A percentile compares a stretch with the other conserved stretches of the same genome.
phyloP scores from a whole-genome alignment of 53 echinoderm and acorn worm species.

The Stichopus horrens region DNA sequence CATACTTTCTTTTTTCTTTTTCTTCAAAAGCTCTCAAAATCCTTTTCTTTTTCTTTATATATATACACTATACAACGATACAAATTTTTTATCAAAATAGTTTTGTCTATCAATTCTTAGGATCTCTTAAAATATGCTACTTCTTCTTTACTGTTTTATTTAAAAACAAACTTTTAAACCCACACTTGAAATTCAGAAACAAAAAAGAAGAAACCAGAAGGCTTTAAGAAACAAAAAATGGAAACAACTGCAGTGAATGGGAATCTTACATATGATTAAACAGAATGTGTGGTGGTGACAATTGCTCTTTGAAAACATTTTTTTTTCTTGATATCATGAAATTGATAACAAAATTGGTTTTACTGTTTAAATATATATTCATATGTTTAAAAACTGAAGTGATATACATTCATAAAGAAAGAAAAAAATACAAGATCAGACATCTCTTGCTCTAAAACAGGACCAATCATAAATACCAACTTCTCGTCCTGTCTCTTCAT shows the following conservation, averaged over 20 bases:
- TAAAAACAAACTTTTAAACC: not conserved
- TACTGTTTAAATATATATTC: not conserved
- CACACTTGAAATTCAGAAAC: not conserved
- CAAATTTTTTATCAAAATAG: slow-evolving; percentile 37
- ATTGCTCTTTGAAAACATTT: not conserved
- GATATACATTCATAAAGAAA: not conserved
- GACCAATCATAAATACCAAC: no score
- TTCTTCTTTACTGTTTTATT: slow-evolving; percentile 29
- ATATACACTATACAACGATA: slow-evolving; percentile 33
- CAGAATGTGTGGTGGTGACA: not conserved
- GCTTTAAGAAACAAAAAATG: not conserved
- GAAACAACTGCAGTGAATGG: not conserved
- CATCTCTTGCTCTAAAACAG: no score
- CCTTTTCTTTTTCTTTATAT: not conserved
- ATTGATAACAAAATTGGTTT: not conserved
- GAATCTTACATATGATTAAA: not conserved
- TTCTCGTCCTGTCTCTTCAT: no score
- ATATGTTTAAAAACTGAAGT: not conserved
- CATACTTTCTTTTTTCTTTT: not conserved
- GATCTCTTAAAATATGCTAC: slow-evolving; percentile 11
- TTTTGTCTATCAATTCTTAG: slow-evolving; percentile 4
- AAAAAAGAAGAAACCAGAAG: not conserved
- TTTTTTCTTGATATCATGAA: not conserved
- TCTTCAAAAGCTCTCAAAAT: not conserved
- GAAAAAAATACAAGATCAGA: not conserved